Conservation (phyloP, 2,888 invertebrate genomes). For the Drosophila subsilvestris region DNA sequence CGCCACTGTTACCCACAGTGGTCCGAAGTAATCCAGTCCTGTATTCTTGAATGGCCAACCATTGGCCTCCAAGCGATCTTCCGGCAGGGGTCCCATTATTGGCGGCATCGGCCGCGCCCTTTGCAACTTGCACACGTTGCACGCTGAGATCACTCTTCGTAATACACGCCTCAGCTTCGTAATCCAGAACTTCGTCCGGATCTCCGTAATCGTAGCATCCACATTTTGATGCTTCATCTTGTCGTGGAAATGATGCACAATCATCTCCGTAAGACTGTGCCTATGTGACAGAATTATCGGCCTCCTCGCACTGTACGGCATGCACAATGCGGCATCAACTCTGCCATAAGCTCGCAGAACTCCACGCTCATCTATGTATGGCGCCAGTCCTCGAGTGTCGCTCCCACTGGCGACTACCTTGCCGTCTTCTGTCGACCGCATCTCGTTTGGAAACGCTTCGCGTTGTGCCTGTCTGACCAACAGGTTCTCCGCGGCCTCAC, state of each 20-base stretch:
- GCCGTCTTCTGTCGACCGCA: not conserved
- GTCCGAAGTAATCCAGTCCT: too few relatives aligned
- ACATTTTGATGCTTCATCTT: slow-evolving; percentile 14
- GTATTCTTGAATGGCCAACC: too few relatives aligned
- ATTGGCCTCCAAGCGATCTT: too few relatives aligned
- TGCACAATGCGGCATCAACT: not conserved
- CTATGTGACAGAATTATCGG: slow-evolving; percentile 3
- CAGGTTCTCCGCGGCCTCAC: not conserved
- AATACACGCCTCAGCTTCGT: too few relatives aligned
- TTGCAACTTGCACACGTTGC: too few relatives aligned
- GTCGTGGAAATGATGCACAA: slow-evolving; percentile 10
- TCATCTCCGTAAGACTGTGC: not conserved
- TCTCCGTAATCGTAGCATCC: too few relatives aligned
- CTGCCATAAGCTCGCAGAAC: not conserved
- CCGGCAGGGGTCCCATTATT: too few relatives aligned
- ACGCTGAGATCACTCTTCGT: too few relatives aligned
- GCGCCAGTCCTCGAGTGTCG: not conserved
- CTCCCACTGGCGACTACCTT: too few relatives aligned
- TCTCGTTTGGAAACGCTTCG: not conserved
- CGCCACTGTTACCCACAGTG: too few relatives aligned
- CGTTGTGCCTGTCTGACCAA: not conserved
- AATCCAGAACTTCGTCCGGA: too few relatives aligned
- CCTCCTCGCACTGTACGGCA: not conserved
- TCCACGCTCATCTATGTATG: not conserved
- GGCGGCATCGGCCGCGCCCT: too few relatives aligned